These are phyloP conservation scores for Todiramphus chloris DNA, from an alignment of 2,113 vertebrate genomes.

Conservation along the genomic window DNA sequence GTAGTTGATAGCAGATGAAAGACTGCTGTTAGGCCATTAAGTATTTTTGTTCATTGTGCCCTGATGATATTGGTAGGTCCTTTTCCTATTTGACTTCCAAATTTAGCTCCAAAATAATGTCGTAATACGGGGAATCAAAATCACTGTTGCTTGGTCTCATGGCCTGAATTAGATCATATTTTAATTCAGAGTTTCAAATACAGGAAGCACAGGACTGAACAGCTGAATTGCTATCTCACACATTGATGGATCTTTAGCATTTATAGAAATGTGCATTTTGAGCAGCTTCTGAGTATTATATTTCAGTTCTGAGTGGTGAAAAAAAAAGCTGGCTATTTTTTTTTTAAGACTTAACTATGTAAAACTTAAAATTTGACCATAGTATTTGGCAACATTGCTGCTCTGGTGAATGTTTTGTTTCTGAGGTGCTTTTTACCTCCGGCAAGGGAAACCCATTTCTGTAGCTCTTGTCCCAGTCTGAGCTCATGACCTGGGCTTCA, in stretches of 20 bases:
- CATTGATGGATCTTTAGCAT: not conserved
- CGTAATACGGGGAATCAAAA: not conserved
- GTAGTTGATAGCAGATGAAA: not conserved
- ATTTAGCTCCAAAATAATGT: not conserved
- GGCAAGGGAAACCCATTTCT: not conserved
- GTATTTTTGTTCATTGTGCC: not conserved
- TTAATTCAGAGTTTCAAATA: not conserved
- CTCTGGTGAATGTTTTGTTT: not conserved
- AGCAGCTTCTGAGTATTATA: not conserved
- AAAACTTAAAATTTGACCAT: not conserved
- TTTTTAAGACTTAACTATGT: not conserved
- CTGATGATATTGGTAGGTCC: rapidly evolving
- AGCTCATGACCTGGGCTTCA: not conserved
- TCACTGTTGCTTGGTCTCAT: not conserved
- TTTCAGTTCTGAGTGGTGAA: not conserved
- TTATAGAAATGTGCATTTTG: not conserved
- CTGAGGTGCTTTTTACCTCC: not conserved
- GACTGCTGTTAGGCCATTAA: not conserved
- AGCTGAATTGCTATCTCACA: not conserved
- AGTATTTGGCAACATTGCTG: not conserved
- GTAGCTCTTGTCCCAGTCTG: not conserved
- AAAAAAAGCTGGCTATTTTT: not conserved
- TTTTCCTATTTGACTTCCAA: not conserved
- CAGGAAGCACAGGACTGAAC: not conserved
- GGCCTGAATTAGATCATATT: not conserved